Evolutionary conservation across 2,888 invertebrate species (phyloP), one percentile per base, ranked within the genome.

Genomic region (Drosophila mettleri): DNA sequence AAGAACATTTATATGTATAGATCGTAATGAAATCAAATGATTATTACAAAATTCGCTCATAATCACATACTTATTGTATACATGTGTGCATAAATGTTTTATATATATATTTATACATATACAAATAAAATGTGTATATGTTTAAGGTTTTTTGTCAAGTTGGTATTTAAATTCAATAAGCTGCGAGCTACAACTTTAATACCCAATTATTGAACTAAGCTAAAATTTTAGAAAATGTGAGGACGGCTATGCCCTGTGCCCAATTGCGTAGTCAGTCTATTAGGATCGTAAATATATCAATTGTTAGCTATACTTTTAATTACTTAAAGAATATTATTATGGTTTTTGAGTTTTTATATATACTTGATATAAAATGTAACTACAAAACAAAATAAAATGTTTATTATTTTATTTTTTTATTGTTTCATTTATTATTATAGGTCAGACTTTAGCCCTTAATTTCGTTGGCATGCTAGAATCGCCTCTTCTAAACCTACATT

Each of bases 151-250:
- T 31, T 16, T 33, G 33, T n/a, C 38, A 45, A 38, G 27, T 29
- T 39, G 57, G 45, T 64, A 71, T 80, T 85, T 69, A 60, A 80
- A 82, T 82, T 82, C 62, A 80, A 82, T 74, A 61, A 82, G 74
- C 73, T 61, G 58, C 34, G 38, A 52, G 57, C 67, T 39, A 61
- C n/a, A 75, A 63, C 63, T 75, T 63, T 62, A 67, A 75, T 62
- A 41, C 29, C 48, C 46, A 52, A 48, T 51, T 53, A 74, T 69
- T 61, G 34, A 29, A 36, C 57, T 69, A 49, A 43, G 2, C 36
- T 46, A 24, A 52, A 33, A 57, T 22, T 22, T 43, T n/a, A 51
- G n/a, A 53, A 41, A 43, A 48, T 36, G 20, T 53, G 39, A 14
- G 5, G 1, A 24, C 4, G 12, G 10, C 2, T 3, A 64, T 59